A percentile compares a stretch with the other conserved stretches of the same genome.
phyloP scores from a whole-genome alignment of 2,888 invertebrate species.

The Nomada goodeniana region DNA sequence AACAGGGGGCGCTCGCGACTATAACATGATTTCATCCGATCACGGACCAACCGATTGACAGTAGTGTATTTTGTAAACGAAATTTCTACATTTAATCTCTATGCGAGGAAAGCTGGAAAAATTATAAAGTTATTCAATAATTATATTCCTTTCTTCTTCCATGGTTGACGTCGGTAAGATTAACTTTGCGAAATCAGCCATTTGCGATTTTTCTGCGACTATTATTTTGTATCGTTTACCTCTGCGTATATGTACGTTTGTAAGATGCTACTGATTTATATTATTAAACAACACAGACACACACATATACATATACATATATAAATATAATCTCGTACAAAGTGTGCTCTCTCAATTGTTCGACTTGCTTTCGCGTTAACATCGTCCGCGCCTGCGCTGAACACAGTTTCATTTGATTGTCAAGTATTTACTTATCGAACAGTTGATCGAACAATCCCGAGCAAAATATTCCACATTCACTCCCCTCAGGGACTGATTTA shows the following conservation, averaged over 20 bases:
- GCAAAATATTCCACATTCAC: not conserved
- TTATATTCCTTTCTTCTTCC: slow-evolving; percentile 22
- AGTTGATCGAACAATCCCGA: not conserved
- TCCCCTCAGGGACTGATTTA: not conserved
- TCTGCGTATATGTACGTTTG: slow-evolving; percentile 77
- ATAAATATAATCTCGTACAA: slow-evolving; percentile 34
- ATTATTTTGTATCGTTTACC: slow-evolving; percentile 78
- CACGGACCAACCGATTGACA: not conserved
- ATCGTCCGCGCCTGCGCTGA: not conserved
- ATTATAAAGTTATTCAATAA: slow-evolving; percentile 1
- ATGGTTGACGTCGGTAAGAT: not conserved
- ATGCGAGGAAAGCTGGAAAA: slow-evolving; percentile 31
- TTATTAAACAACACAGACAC: slow-evolving; percentile 72
- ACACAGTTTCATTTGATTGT: not conserved
- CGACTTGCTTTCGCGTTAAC: not conserved
- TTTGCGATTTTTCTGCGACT: slow-evolving; percentile 20
- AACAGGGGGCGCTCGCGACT: no score
- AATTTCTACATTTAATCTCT: slow-evolving; percentile 60
- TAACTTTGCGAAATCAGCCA: not conserved
- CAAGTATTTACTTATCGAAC: not conserved
- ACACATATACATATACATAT: slow-evolving; percentile 16
- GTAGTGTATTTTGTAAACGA: slow-evolving; percentile 13
- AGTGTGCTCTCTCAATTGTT: slow-evolving; percentile 30
- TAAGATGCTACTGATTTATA: slow-evolving; percentile 79
- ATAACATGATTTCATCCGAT: not conserved